These are phyloP conservation scores for Cerastis leucographa DNA, from an alignment of 2,888 invertebrate species.

Conservation along the genomic window DNA sequence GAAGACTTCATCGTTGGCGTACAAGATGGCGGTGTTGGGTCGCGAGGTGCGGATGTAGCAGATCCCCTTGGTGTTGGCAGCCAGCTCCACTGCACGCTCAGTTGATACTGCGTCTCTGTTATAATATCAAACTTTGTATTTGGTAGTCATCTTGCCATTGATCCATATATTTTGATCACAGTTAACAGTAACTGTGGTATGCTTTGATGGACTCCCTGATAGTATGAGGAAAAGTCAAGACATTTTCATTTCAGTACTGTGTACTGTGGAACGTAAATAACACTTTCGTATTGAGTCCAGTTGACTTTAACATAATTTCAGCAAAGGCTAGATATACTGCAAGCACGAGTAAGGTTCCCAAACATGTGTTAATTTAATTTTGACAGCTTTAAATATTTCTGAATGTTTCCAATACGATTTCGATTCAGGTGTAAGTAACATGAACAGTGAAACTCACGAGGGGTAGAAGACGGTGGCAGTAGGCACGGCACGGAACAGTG, in stretches of 20 bases:
- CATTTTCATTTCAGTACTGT: neutral
- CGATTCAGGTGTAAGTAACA: neutral
- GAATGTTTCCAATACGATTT: no score
- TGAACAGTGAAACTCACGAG: constrained; percentile 77
- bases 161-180: neutral
- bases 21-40: constrained; percentile 96
- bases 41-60: constrained; percentile 99
- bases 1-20: constrained; percentile 96
- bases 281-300: neutral
- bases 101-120: constrained; percentile 97
- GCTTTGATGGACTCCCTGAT: neutral
- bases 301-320: neutral
- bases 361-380: no score
- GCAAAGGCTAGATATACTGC: neutral
- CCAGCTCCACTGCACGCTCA: constrained; percentile 98
- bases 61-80: constrained; percentile 98
- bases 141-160: neutral
- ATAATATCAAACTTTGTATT: neutral
- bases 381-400: no score
- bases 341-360: neutral
- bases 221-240: neutral
- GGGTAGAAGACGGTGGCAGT: constrained; percentile 94
- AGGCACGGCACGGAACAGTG: constrained; percentile 98
- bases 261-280: neutral
- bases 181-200: neutral